Conservation (phyloP, 2,888 invertebrate genomes). For the Hypselothyrea guttata region DNA sequence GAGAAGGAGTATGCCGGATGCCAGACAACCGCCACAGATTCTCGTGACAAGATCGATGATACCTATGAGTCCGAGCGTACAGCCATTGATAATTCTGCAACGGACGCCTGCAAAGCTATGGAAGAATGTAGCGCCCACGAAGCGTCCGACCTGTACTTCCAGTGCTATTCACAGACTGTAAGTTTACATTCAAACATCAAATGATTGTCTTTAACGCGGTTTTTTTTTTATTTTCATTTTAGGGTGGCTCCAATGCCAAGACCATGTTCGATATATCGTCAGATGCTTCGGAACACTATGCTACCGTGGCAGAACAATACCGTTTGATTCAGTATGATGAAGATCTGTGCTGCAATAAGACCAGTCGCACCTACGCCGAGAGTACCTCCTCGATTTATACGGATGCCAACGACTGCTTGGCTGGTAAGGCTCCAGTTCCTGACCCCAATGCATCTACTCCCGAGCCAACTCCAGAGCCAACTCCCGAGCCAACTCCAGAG, state of each 20-base stretch:
- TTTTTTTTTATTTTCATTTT: too few relatives aligned
- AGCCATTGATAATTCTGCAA: slow-evolving; percentile 36
- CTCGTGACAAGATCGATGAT: slow-evolving; percentile 25
- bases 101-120: slow-evolving; percentile 44
- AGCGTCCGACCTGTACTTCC: slow-evolving; percentile 37
- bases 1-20: slow-evolving; percentile 36
- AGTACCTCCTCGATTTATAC: background rate
- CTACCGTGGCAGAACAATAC: too few relatives aligned
- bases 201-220: too few relatives aligned
- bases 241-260: slow-evolving; percentile 66
- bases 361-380: too few relatives aligned
- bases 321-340: too few relatives aligned
- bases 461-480: too few relatives aligned
- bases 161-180: slow-evolving; percentile 55
- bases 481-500: too few relatives aligned
- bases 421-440: too few relatives aligned
- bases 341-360: too few relatives aligned
- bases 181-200: too few relatives aligned
- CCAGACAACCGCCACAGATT: background rate
- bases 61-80: slow-evolving; percentile 38
- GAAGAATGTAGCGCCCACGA: slow-evolving; percentile 14
- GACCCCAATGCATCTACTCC: too few relatives aligned
- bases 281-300: too few relatives aligned
- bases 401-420: background rate
- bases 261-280: slow-evolving; percentile 9